Percentiles rank a stretch among this genome's conserved stretches.
phyloP scores from a whole-genome alignment of 2,113 vertebrate genomes.

The Pterocles gutturalis region DNA sequence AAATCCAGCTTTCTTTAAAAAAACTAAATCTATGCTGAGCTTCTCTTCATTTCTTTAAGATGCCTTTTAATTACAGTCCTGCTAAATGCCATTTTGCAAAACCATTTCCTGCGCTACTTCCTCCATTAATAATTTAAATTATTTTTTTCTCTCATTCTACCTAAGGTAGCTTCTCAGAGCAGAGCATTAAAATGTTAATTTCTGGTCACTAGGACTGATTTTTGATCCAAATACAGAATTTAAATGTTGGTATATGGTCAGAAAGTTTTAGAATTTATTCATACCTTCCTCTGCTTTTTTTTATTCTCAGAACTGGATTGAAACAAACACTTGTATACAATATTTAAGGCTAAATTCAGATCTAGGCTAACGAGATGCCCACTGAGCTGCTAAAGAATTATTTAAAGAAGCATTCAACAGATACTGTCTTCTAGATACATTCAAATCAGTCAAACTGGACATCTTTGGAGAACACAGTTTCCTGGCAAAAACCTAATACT shows the following conservation, averaged over 20 bases:
- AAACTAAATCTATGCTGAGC: constrained; percentile 36
- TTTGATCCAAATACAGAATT: neutral
- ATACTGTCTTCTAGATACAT: neutral
- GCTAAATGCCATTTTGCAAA: constrained; percentile 23
- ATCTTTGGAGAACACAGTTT: neutral
- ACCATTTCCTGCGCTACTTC: neutral
- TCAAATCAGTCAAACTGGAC: neutral
- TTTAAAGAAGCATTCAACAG: neutral
- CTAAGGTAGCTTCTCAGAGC: neutral
- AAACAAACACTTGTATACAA: neutral
- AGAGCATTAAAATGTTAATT: neutral
- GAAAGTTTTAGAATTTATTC: neutral
- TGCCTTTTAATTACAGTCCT: constrained; percentile 14
- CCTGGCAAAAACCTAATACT: neutral
- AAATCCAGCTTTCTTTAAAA: constrained; percentile 54
- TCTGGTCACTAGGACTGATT: neutral
- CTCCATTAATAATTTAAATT: neutral
- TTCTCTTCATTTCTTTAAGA: constrained; percentile 44
- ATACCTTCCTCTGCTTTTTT: neutral
- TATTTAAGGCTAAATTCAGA: neutral
- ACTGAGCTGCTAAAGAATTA: neutral
- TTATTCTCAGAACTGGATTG: neutral
- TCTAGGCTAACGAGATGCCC: neutral
- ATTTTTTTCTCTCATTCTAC: neutral
- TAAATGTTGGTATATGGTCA: neutral